phyloP scores from a whole-genome alignment of 2,113 vertebrate species.

The Halichoerus grypus region DNA sequence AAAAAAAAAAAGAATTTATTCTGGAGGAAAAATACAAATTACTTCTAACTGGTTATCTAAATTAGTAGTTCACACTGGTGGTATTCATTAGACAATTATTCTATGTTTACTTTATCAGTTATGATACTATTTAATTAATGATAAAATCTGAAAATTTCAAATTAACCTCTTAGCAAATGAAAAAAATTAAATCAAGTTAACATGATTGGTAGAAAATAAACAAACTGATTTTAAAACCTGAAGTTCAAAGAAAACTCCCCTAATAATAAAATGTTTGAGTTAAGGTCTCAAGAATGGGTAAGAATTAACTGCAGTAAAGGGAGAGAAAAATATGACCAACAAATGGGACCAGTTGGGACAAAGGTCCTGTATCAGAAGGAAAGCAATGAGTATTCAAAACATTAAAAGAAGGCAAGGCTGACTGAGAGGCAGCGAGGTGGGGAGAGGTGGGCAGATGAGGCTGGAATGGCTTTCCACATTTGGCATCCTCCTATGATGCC shows the following conservation, averaged over 20 bases:
- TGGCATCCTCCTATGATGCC: accelerated
- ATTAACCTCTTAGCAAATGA: not conserved
- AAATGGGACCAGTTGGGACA: not conserved
- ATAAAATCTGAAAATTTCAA: not conserved
- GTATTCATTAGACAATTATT: not conserved
- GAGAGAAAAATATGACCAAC: not conserved
- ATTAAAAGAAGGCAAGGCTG: not conserved
- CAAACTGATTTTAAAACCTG: not conserved
- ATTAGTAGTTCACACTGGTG: not conserved
- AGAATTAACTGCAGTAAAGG: not conserved
- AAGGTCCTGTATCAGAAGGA: not conserved
- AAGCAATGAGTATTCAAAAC: accelerated
- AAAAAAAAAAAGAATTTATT: not conserved
- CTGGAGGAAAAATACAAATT: slow-evolving; percentile 36
- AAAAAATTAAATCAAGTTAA: not conserved
- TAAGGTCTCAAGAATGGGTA: not conserved
- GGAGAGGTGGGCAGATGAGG: accelerated
- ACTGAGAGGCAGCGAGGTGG: not conserved
- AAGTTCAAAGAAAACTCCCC: not conserved
- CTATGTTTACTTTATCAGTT: not conserved
- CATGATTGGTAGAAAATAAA: not conserved
- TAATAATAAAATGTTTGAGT: not conserved
- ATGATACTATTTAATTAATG: not conserved
- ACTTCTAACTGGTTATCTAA: not conserved
- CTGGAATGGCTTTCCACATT: not conserved